Conservation (phyloP, 1,140 invertebrate species). For the Agrypnia vestita region DNA sequence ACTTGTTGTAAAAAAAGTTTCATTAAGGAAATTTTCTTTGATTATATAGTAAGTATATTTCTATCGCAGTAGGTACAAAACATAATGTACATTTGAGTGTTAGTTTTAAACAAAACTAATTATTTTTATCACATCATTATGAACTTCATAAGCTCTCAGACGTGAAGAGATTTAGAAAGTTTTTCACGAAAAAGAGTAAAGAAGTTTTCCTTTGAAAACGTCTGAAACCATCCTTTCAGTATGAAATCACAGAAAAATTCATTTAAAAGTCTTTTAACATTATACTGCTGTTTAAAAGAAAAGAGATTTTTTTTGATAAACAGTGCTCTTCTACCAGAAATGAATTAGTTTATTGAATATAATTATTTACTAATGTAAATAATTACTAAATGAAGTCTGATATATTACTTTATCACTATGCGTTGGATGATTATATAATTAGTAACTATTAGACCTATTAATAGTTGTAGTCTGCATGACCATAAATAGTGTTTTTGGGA, state of each 20-base stretch:
- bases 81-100: background rate
- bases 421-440: too few species aligned
- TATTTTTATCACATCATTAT: slow-evolving; percentile 14
- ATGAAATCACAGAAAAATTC: background rate
- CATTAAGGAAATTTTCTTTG: too few species aligned
- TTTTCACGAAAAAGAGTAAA: slow-evolving; percentile 2
- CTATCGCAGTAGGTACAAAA: background rate
- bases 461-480: too few species aligned
- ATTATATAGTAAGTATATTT: too few species aligned
- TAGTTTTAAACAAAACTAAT: slow-evolving; percentile 22
- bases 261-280: background rate
- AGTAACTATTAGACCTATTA: too few species aligned
- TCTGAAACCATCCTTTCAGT: background rate
- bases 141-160: slow-evolving; percentile 14
- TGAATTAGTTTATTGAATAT: too few species aligned
- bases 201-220: slow-evolving; percentile 10
- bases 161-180: slow-evolving; percentile 12
- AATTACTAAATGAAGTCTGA: too few species aligned
- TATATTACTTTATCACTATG: too few species aligned
- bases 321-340: too few species aligned
- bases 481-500: too few species aligned
- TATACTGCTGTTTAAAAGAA: background rate
- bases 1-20: too few species aligned
- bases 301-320: background rate
- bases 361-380: too few species aligned